phyloP scores from a whole-genome alignment of 1,140 invertebrate species.

The Aphidius gifuensis region DNA sequence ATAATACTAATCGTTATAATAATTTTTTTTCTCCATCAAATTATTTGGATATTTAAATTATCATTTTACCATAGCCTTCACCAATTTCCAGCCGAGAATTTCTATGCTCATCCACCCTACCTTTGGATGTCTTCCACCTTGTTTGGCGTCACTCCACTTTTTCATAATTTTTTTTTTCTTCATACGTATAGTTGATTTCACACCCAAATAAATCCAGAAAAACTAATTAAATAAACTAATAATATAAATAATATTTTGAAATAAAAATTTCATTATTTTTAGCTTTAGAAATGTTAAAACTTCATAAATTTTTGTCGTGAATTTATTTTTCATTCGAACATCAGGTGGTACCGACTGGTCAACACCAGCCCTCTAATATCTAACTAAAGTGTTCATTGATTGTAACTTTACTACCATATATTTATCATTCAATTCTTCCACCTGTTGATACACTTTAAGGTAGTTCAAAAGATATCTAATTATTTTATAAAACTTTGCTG shows the following conservation, averaged over 20 bases:
- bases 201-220: no score
- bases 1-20: conserved; percentile 37
- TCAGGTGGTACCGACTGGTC: no score
- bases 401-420: conserved; percentile 21
- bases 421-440: conserved; percentile 27
- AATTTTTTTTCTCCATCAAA: background rate
- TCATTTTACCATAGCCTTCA: conserved; percentile 23
- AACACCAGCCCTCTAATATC: conserved; percentile 24
- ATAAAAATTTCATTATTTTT: no score
- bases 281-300: no score
- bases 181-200: conserved; percentile 25
- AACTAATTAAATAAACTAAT: background rate
- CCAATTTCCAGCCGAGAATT: conserved; percentile 27
- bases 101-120: conserved; percentile 25
- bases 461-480: no score
- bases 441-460: conserved; percentile 20
- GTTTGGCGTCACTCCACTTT: conserved; percentile 47
- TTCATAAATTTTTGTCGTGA: no score
- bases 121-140: conserved; percentile 47
- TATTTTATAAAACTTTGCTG: background rate
- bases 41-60: background rate
- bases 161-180: conserved; percentile 47
- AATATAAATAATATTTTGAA: background rate
- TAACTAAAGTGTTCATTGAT: conserved; percentile 16
- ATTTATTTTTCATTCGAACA: no score